Percentiles rank a stretch among this genome's conserved stretches.
Conservation (phyloP, 30 jellyfish, hydroid and myxozoan species). For the Turritopsis rubra region DNA sequence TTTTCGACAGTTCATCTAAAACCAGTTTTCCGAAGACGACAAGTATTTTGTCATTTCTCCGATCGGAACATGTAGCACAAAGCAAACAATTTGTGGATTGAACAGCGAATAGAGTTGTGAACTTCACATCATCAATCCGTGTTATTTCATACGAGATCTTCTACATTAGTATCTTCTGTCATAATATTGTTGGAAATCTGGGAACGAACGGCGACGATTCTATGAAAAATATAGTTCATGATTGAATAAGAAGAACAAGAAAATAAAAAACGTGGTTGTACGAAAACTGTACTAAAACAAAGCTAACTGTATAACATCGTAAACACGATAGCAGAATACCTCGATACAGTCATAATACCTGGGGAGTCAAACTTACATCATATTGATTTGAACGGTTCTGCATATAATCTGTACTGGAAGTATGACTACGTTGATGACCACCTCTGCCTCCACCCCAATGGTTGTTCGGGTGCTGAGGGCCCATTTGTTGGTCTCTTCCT, state of each 20-base stretch:
- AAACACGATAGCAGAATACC: background rate
- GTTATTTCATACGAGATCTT: too few relatives aligned
- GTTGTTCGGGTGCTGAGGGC: background rate
- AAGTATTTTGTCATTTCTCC: too few relatives aligned
- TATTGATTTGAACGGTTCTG: background rate
- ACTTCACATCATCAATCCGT: too few relatives aligned
- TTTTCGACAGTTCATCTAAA: too few relatives aligned
- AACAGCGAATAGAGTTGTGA: too few relatives aligned
- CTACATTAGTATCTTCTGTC: background rate
- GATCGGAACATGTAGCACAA: too few relatives aligned
- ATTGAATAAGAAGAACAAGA: background rate
- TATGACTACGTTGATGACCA: slow-evolving; percentile 12
- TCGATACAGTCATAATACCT: too few relatives aligned
- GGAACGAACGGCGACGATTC: background rate
- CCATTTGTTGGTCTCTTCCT: background rate
- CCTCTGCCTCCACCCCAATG: slow-evolving; percentile 2
- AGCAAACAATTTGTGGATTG: too few relatives aligned
- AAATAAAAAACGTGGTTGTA: background rate
- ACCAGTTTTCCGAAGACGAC: too few relatives aligned
- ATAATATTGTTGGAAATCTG: background rate
- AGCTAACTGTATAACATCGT: background rate
- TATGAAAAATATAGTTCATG: too few relatives aligned
- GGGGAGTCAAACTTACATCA: background rate
- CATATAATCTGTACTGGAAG: background rate
- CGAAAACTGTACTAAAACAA: background rate